Conservation (phyloP, 2,113 vertebrate genomes). For the Tragelaphus buxtoni region DNA sequence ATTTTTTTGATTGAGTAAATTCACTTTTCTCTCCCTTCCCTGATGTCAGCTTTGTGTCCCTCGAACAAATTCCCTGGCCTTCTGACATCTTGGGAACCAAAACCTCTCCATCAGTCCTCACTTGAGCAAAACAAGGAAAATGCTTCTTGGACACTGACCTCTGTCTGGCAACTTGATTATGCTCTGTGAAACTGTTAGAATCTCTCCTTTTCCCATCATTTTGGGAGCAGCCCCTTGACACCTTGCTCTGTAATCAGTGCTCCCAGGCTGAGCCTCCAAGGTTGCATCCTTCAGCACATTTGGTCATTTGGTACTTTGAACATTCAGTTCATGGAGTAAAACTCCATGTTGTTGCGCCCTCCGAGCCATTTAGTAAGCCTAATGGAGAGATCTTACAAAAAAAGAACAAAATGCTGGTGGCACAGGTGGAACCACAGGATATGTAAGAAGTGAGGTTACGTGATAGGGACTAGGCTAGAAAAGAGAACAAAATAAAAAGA, state of each 20-base stretch:
- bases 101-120: not conserved
- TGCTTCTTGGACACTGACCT: not conserved
- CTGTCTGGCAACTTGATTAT: not conserved
- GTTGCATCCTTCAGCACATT: not conserved
- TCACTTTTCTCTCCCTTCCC: not conserved
- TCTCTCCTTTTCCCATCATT: not conserved
- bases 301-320: not conserved
- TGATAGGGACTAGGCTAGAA: not conserved
- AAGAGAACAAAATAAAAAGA: not conserved
- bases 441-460: not conserved
- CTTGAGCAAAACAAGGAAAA: not conserved
- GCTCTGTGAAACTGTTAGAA: not conserved
- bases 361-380: not conserved
- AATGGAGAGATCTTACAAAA: not conserved
- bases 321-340: not conserved
- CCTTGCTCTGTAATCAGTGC: not conserved
- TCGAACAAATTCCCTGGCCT: not conserved
- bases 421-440: not conserved
- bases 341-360: not conserved
- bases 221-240: not conserved
- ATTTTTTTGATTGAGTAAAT: not conserved
- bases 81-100: not conserved
- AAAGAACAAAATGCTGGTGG: not conserved
- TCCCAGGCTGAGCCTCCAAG: not conserved
- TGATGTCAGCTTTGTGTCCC: not conserved